phyloP scores from a whole-genome alignment of 2,113 vertebrate species.

The Oceanites oceanicus region DNA sequence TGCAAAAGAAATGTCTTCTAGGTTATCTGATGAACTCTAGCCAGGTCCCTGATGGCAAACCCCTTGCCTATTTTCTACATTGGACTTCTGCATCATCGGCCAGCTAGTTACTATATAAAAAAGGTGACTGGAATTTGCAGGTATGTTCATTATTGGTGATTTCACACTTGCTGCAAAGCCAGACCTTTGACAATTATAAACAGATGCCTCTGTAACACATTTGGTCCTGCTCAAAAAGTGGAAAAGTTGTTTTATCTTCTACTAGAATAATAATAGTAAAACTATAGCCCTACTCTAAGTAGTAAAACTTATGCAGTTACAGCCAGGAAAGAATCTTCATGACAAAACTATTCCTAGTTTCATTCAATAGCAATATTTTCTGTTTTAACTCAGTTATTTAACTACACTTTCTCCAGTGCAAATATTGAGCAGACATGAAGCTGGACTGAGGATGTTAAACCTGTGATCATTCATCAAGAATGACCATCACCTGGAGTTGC shows the following conservation, averaged over 20 bases:
- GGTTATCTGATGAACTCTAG: not conserved
- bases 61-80: accelerated
- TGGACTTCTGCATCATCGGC: not conserved
- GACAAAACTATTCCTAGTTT: not conserved
- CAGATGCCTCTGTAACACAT: constrained; percentile 3
- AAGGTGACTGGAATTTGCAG: not conserved
- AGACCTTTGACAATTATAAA: constrained; percentile 5
- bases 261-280: not conserved
- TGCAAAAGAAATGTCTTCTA: not conserved
- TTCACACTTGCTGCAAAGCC: not conserved
- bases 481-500: not conserved
- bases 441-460: not conserved
- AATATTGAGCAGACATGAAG: not conserved
- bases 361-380: not conserved
- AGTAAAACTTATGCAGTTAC: not conserved
- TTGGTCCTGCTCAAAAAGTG: not conserved
- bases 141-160: not conserved
- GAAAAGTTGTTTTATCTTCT: not conserved
- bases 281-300: not conserved
- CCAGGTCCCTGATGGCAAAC: not conserved
- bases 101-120: not conserved
- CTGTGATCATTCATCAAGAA: not conserved
- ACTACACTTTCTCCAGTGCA: not conserved
- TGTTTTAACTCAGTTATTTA: not conserved
- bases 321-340: not conserved